Base-by-base conservation (phyloP, 2,888 invertebrate genomes). In the Drosophila recens region DNA sequence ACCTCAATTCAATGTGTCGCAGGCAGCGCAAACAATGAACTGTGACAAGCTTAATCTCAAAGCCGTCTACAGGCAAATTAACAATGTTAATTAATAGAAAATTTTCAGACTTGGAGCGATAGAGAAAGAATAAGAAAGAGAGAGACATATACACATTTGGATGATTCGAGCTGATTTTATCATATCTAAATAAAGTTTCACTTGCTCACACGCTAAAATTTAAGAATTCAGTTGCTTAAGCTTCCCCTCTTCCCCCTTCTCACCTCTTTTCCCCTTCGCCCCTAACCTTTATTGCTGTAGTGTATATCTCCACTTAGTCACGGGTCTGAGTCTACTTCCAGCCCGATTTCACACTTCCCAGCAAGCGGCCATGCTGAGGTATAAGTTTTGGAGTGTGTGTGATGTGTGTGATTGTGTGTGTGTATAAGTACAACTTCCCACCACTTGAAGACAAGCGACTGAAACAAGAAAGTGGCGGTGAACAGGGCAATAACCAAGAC, bases 51-150 rank as follows among this genome's bases (percentile, higher is more conserved):
- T 80, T 80, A 73, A 80, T 79, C 87, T 87, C 49, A 73, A 72
- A 53, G 42, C 45, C 63, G 65, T 52, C 68, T 46, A 54, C 68
- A 66, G 57, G 67, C 72, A 72, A 86, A 83, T 81, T 88, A 85
- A 84, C 85, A 87, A 87, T 84, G 82, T 83, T 84, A 89, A 87
- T 87, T 82, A 86, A 89, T 87, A 87, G 74, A 80, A 87, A 88
- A 82, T 69, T 75, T 71, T 73, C 62, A 67, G 53, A 71, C 64
- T 56, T 43, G 58, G n/a, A 46, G 20, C 36, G 11, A 56, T 4
- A 59, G 33, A 30, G 3, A 13, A 4, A 58, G 3, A 10, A 27
- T 27, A 8, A 57, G 9, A 58, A 23, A 27, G 4, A 30, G 4
- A 30, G 4, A 52, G 11, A 34, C 8, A 46, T 0, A 48, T n/a